Conservation (phyloP, 64 coral and sea anemone species). For the Pocillopora damicornis region DNA sequence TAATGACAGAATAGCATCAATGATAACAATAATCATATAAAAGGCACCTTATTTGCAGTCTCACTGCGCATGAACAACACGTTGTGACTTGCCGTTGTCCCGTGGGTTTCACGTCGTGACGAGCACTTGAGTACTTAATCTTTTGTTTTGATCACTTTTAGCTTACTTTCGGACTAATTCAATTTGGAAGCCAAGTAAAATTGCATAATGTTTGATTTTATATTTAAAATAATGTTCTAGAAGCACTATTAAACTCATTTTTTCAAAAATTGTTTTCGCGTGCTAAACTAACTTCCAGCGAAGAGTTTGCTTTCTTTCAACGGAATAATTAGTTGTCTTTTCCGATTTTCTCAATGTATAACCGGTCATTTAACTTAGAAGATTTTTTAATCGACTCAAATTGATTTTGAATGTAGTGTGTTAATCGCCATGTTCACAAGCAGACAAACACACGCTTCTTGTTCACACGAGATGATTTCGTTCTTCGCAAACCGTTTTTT, state of each 20-base stretch:
- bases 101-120: neutral
- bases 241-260: neutral
- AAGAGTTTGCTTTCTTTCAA: constrained; percentile 21
- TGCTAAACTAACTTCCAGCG: neutral
- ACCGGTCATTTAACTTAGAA: too few relatives aligned
- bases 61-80: too few relatives aligned
- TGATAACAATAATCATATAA: too few relatives aligned
- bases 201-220: neutral
- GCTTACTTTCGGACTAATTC: neutral
- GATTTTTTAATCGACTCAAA: too few relatives aligned
- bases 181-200: neutral
- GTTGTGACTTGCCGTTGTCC: neutral
- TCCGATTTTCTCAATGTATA: neutral
- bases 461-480: constrained; percentile 37
- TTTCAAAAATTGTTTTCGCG: neutral
- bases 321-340: constrained; percentile 25
- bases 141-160: neutral
- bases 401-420: constrained; percentile 29
- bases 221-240: neutral
- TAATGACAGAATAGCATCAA: too few relatives aligned
- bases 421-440: constrained; percentile 11
- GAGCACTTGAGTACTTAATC: neutral
- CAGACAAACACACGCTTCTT: neutral
- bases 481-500: constrained; percentile 31
- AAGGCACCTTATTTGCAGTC: too few relatives aligned